Percentiles rank a stretch among this genome's conserved stretches.
Evolutionary conservation across 2,797 vertebrate genomes (phyloP).

Genomic region (Atherinosoma microstoma): DNA sequence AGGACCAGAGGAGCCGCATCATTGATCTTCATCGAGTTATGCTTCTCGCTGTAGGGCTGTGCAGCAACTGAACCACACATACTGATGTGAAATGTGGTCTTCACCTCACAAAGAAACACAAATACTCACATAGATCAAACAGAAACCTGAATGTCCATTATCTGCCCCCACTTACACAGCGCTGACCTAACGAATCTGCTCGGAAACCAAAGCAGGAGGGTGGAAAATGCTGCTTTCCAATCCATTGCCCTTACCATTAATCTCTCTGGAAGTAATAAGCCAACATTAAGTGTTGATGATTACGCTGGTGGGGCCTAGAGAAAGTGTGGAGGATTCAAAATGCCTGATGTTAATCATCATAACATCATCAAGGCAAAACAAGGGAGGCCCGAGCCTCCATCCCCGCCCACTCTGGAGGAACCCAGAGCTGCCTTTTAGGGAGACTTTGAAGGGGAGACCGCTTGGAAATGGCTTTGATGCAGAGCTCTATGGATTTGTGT

Average conservation of each 20-base stretch:
- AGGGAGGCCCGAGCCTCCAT: not conserved
- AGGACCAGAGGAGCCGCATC: conserved; percentile 1
- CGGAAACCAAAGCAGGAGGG: not conserved
- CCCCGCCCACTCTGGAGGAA: conserved; percentile 1
- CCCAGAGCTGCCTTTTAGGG: conserved; percentile 27
- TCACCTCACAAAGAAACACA: not conserved
- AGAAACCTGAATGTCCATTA: not conserved
- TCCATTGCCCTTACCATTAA: not conserved
- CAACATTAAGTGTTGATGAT: conserved; percentile 15
- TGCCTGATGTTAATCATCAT: conserved; percentile 6
- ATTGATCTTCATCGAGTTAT: conserved; percentile 34
- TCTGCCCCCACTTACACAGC: not conserved
- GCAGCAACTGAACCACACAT: not conserved
- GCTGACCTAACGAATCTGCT: conserved; percentile 2
- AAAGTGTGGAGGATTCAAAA: conserved; percentile 29
- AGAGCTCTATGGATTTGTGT: conserved; percentile 64
- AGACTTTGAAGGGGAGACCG: conserved; percentile 43
- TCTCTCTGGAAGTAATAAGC: conserved; percentile 13
- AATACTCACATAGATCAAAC: not conserved
- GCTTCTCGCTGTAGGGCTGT: not conserved
- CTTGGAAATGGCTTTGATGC: conserved; percentile 56
- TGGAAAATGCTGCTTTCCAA: not conserved
- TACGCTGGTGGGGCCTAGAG: not conserved
- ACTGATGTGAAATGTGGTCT: too few relatives aligned
- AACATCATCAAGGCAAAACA: not conserved